Base-by-base conservation (phyloP, 2,888 invertebrate genomes). In the Melanostoma mellinum region DNA sequence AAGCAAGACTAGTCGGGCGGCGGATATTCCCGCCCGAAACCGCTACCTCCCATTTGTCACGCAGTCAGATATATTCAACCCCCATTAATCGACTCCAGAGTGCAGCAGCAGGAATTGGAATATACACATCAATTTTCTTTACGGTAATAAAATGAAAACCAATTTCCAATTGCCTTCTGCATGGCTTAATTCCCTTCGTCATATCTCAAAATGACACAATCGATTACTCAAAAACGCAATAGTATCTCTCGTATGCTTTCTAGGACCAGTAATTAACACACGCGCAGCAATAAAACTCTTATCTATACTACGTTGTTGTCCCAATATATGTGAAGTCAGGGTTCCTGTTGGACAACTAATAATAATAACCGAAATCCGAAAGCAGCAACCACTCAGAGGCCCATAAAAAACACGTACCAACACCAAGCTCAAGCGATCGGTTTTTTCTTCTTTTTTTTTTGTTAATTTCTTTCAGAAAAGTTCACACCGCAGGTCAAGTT, bases 271-370 rank as follows among this genome's bases (percentile, higher is more conserved):
- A 77, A 81, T 81, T 77, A 82, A 82, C 73, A 82, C 68, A 46
- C 50, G 61, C 38, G 2, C 38, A 52, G 56, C 44, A 68, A 73
- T 63, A 73, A 72, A 82, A 82, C 38, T 73, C 72, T 82, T 82
- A 82, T 82, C 81, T 44, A 8, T 20, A 20, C 20, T 20, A 20
- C 20, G 20, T 20, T 20, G 20, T 20, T 20, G 40, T 35, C 44
- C 9, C 60, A 63, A 48, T 36, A 6, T 63, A n/a, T 33, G 8
- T 40, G 2, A n/a, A 44, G 56, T 52, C 10, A 8, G 56, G 50
- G 73, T 77, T 82, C 77, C 81, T 82, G 81, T 82, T 82, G 68
- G 77, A 77, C 81, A 61, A 56, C 63, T 65, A 72, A 48, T 60
- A 63, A 69, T 35, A 38, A 42, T 9, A 40, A 48, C 60, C 6